A percentile compares a stretch with the other conserved stretches of the same genome.
Evolutionary conservation across 2,888 invertebrate genomes (phyloP).

Genomic region (Stenchaetothrips biformis): DNA sequence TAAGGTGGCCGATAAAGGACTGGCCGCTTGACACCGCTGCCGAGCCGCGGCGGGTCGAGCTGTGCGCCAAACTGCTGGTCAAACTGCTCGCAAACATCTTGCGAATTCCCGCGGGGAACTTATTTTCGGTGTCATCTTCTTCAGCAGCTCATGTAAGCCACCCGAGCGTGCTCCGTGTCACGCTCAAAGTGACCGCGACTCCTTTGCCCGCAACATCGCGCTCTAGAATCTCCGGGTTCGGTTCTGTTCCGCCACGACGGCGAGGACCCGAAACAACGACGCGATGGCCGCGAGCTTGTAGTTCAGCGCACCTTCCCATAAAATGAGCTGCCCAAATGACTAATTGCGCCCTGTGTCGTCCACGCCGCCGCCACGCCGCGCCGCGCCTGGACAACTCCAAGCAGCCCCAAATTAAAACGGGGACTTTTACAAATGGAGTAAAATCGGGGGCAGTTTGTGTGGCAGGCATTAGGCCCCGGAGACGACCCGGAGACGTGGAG

Average conservation of each 20-base stretch:
- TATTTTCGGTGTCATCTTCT: no score
- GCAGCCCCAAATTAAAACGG: not conserved
- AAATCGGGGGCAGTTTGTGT: not conserved
- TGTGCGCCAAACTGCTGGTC: no score
- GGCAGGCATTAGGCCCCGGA: not conserved
- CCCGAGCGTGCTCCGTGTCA: no score
- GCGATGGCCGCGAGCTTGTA: not conserved
- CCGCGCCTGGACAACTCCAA: not conserved
- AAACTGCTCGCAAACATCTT: no score
- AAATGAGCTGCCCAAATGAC: constrained; percentile 9
- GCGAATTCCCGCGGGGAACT: no score
- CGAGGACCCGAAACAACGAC: not conserved
- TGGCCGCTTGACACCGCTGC: no score
- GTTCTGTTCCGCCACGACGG: not conserved
- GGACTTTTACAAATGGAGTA: constrained; percentile 1
- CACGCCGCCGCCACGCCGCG: not conserved
- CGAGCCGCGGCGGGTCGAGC: no score
- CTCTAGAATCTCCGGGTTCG: no score
- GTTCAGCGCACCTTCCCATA: not conserved
- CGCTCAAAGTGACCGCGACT: no score
- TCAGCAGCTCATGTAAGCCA: no score
- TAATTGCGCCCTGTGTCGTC: not conserved
- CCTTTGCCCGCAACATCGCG: no score
- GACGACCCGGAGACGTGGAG: not conserved
- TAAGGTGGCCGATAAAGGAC: no score